phyloP scores from a whole-genome alignment of 2,113 vertebrate species.

The Nansenia antarctica region DNA sequence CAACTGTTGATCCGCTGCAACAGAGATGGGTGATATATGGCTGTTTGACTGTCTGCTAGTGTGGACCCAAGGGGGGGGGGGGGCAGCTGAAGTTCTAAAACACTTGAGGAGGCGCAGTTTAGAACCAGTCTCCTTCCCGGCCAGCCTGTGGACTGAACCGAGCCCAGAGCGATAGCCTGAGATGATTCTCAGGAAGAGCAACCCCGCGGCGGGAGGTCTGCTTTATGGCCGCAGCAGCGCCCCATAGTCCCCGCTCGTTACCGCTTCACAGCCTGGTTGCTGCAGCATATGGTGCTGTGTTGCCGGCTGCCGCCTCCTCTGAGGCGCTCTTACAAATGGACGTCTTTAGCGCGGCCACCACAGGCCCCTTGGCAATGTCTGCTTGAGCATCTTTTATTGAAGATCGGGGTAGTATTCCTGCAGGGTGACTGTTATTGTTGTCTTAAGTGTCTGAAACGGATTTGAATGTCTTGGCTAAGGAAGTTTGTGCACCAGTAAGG shows the following conservation, averaged over 20 bases:
- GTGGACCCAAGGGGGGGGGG: neutral
- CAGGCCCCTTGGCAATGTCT: conserved; percentile 48
- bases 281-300: conserved; percentile 62
- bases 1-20: conserved; percentile 53
- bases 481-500: neutral
- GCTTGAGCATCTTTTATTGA: conserved; percentile 52
- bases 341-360: conserved; percentile 51
- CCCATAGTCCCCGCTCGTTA: conserved; percentile 65
- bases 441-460: conserved; percentile 3
- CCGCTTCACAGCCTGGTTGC: conserved; percentile 53
- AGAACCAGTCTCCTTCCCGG: conserved; percentile 50
- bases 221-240: conserved; percentile 61
- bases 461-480: neutral
- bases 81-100: too few relatives aligned
- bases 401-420: conserved; percentile 21
- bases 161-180: conserved; percentile 41
- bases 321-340: conserved; percentile 57
- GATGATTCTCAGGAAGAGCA: conserved; percentile 57
- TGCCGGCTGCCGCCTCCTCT: conserved; percentile 51
- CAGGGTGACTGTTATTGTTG: neutral
- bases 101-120: conserved; percentile 57
- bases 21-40: conserved; percentile 39
- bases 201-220: conserved; percentile 57
- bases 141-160: conserved; percentile 26
- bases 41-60: conserved; percentile 38